phyloP scores from a whole-genome alignment of 2,888 invertebrate genomes.

The Pecten maximus region DNA sequence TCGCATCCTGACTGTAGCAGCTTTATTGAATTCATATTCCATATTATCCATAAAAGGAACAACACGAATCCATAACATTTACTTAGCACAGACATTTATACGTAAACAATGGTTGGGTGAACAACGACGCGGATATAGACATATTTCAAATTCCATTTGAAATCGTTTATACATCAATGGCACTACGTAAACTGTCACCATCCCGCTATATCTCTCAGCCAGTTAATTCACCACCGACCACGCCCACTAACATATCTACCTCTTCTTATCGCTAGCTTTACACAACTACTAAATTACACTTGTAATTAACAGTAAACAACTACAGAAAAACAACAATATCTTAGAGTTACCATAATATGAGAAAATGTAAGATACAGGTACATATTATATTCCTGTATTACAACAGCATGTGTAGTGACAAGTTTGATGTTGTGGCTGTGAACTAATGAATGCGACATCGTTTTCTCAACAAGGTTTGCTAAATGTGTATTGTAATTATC shows the following conservation, averaged over 20 bases:
- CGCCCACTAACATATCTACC: too few relatives aligned
- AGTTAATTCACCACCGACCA: too few relatives aligned
- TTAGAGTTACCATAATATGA: too few relatives aligned
- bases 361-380: too few relatives aligned
- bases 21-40: conserved; percentile 4
- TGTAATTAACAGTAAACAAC: too few relatives aligned
- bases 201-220: neutral
- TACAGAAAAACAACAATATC: too few relatives aligned
- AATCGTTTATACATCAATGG: neutral
- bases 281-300: too few relatives aligned
- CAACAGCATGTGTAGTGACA: neutral
- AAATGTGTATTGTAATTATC: neutral
- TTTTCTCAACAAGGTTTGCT: neutral
- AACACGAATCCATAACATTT: neutral
- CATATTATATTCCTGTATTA: too few relatives aligned
- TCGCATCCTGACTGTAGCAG: neutral
- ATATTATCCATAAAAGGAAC: conserved; percentile 33
- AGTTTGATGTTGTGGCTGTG: neutral
- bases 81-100: neutral
- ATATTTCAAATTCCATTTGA: neutral
- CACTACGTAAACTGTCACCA: neutral
- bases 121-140: neutral
- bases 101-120: neutral
- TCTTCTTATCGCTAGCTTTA: too few relatives aligned
- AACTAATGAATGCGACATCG: too few relatives aligned